Percentiles rank a stretch among this genome's conserved stretches.
Conservation (phyloP, 2,888 invertebrate species). For the Heterodera filipjevi region DNA sequence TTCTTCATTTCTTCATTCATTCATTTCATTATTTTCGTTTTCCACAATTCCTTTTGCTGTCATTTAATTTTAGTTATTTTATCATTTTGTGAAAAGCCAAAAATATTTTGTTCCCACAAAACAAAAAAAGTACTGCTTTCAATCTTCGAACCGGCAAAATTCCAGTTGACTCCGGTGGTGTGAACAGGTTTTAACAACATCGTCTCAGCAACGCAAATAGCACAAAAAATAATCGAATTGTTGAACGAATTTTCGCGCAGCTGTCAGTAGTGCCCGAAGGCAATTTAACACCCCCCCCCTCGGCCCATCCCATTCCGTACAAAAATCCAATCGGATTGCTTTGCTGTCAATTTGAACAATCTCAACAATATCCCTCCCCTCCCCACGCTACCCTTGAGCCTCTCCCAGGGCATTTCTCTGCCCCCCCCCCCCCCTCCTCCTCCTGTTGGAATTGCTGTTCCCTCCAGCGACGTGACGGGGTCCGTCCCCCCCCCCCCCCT, state of each 20-base stretch:
- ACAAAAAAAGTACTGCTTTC: not conserved
- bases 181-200: conserved; percentile 11
- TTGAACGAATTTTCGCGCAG: not conserved
- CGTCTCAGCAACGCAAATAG: not conserved
- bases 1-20: not conserved
- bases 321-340: conserved; percentile 5
- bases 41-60: not conserved
- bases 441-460: conserved; percentile 4
- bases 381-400: conserved; percentile 3
- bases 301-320: not conserved
- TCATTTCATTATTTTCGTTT: too few species aligned
- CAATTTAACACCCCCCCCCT: not conserved
- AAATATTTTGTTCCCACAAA: not conserved
- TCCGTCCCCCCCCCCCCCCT: not conserved
- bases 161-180: not conserved
- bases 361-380: not conserved
- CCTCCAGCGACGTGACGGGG: not conserved
- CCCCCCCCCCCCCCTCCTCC: not conserved
- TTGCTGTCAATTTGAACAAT: not conserved
- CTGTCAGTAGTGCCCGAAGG: conserved; percentile 5
- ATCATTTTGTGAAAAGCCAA: not conserved
- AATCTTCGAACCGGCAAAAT: not conserved
- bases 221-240: conserved; percentile 16
- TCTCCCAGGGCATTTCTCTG: not conserved
- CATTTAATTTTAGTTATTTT: not conserved